Evolutionary conservation across 2,113 vertebrate species (phyloP).

Genomic region (Sebastes fasciatus): DNA sequence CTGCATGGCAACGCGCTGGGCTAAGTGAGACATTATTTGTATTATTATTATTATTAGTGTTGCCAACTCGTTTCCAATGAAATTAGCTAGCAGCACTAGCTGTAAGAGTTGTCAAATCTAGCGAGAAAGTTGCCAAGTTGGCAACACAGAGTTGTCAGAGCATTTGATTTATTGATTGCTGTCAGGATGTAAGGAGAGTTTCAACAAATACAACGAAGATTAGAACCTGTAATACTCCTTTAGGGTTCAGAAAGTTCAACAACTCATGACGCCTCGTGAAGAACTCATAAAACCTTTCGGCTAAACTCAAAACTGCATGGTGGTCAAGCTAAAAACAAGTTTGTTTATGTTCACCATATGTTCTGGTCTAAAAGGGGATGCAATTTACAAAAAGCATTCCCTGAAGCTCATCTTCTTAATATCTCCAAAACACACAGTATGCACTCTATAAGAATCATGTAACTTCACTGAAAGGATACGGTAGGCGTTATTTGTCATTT

Average conservation of each 20-base stretch:
- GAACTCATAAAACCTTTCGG: no score
- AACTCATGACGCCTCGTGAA: not conserved
- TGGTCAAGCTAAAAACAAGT: not conserved
- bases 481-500: not conserved
- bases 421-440: not conserved
- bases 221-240: not conserved
- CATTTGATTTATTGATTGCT: no score
- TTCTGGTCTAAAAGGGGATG: slow-evolving; percentile 6
- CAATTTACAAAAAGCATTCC: slow-evolving; percentile 15
- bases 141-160: no score
- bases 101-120: no score
- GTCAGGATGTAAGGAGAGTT: no score
- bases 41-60: not conserved
- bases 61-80: no score
- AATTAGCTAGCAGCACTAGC: no score
- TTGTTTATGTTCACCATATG: slow-evolving; percentile 20
- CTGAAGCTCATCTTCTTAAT: not conserved
- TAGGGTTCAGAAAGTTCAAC: not conserved
- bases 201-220: no score
- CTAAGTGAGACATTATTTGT: not conserved
- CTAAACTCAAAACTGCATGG: not conserved
- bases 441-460: not conserved
- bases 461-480: not conserved
- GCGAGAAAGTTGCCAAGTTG: no score
- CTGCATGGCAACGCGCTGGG: not conserved